phyloP scores from a whole-genome alignment of 2,888 invertebrate species.

The Drosophila borealis region DNA sequence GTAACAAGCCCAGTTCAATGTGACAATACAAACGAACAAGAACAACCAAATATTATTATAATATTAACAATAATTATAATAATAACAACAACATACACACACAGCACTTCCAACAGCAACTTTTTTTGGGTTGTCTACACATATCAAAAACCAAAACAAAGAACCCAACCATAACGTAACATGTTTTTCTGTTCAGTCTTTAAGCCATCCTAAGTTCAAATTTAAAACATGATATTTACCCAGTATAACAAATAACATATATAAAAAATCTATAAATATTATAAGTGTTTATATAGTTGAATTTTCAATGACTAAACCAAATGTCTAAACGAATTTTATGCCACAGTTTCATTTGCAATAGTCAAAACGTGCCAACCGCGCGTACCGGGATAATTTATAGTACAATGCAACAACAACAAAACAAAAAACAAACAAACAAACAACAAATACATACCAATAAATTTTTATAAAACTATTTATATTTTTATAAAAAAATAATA shows the following conservation, averaged over 20 bases:
- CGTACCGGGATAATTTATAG: constrained; percentile 86
- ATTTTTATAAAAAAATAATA: constrained; percentile 83
- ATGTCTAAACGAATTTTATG: constrained; percentile 51
- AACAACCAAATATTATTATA: constrained; percentile 62
- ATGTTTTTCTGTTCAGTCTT: constrained; percentile 60
- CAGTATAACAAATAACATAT: constrained; percentile 51
- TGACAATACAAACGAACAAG: constrained; percentile 64
- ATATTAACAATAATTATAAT: constrained; percentile 12
- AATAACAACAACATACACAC: constrained; percentile 58
- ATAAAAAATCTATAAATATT: constrained; percentile 63
- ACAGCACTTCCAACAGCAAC: constrained; percentile 77
- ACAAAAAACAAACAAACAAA: constrained; percentile 66
- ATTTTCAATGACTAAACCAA: constrained; percentile 54
- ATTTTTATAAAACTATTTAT: constrained; percentile 81
- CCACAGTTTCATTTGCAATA: constrained; percentile 85
- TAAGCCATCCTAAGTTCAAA: constrained; percentile 80
- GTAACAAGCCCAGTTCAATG: constrained; percentile 59
- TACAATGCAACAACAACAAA: constrained; percentile 82
- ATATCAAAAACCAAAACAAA: constrained; percentile 57
- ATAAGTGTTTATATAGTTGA: constrained; percentile 72
- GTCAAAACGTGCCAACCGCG: constrained; percentile 74
- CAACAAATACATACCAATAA: constrained; percentile 71
- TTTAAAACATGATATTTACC: constrained; percentile 64
- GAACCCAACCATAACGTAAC: constrained; percentile 23
- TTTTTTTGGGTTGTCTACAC: constrained; percentile 76